phyloP scores from a whole-genome alignment of 2,888 invertebrate species.

The Rotaria macrura region DNA sequence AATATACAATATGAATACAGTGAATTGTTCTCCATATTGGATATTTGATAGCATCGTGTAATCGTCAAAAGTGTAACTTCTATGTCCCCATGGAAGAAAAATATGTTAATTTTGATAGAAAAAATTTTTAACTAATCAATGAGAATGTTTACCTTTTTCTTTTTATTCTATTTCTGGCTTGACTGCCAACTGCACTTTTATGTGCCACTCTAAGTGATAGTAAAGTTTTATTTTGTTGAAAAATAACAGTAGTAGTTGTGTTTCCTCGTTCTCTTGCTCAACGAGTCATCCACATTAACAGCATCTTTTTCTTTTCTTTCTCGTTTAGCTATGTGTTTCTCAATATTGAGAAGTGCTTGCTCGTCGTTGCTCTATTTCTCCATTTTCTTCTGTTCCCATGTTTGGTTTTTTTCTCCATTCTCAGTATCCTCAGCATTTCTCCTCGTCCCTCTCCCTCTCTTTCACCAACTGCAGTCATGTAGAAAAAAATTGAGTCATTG shows the following conservation, averaged over 20 bases:
- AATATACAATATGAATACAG: neutral
- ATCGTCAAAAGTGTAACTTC: neutral
- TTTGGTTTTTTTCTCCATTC: neutral
- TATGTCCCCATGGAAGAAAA: neutral
- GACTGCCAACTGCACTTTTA: neutral
- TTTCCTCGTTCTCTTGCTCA: neutral
- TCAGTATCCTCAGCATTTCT: neutral
- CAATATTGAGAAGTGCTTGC: neutral
- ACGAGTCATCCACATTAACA: neutral
- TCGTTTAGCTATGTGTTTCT: neutral
- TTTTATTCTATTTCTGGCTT: neutral
- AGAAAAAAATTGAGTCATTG: neutral
- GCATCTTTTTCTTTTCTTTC: constrained; percentile 1
- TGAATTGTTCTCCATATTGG: neutral
- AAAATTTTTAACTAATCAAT: neutral
- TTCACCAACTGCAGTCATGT: neutral
- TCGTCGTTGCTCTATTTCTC: neutral
- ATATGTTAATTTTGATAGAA: neutral
- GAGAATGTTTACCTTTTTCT: neutral
- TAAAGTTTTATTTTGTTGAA: neutral
- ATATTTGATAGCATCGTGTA: neutral
- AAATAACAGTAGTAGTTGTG: neutral
- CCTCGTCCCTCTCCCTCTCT: neutral
- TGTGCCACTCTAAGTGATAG: neutral
- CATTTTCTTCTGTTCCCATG: neutral